Base-by-base conservation (phyloP, 2,888 invertebrate species). In the Danaus chrysippus region DNA sequence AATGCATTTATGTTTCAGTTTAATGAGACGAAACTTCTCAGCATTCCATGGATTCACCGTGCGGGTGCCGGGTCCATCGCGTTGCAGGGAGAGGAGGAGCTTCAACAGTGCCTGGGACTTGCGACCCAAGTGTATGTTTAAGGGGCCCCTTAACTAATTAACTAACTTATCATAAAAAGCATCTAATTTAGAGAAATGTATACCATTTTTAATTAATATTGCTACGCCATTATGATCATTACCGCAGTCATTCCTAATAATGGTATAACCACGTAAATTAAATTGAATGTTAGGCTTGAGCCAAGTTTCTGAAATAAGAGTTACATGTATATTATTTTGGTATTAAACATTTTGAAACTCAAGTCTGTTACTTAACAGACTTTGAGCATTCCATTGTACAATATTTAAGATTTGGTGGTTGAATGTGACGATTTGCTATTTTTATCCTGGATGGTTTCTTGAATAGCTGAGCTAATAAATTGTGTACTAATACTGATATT, bases 221-320 rank as follows among this genome's bases (percentile, higher is more conserved):
- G 57, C 55, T 43, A 58, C 62, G 5, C 58, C 62, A 58, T 58
- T 62, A 34, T 58, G 61, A 10, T 23, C n/a, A 42, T 56, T 61
- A 46, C 61, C 61, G 15, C 42, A 34, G 23, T 61, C 61, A 23
- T 34, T 43, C 15, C 58, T 23, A 17, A 13, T 43, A 19, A 57
- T 56, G 10, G 23, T 23, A 23, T 23, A 23, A 23, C 23, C 23
- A 23, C 23, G 10, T 34, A 23, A 56, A 61, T 55, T 10, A 60
- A 46, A 43, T 58, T 46, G 49, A 63, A 56, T 13, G 23, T 49
- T n/a, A 56, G 52, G 42, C 23, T 23, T 42, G 8, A 44, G 23
- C 23, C 23, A 23, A 23, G 23, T 56, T 34, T 34, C 42, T 42
- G 3, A 63, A 34, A 56, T 56, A 59, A 34, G 59, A 59, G 53